Evolutionary conservation across 37 sponge, comb jelly and placozoan genomes (phyloP), one percentile per base, ranked within the genome.

Genomic region (Halisarca cf. caerulea): DNA sequence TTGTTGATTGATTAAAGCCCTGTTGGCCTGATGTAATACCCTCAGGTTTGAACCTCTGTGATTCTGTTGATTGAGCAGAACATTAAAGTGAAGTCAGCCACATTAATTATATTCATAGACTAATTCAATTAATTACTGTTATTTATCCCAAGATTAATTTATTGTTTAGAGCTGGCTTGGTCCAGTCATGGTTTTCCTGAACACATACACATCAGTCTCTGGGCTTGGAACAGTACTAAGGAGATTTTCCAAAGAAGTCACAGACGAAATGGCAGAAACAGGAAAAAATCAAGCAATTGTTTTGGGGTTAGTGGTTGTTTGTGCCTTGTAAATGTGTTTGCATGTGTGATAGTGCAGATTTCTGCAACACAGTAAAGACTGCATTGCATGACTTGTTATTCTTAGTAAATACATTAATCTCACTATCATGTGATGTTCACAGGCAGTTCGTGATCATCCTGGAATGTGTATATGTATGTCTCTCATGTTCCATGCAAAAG

Each of bases 81-180:
- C 64, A 62, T 62, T 62, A 23, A 62, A 62, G 57, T 30, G 64
- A 62, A 28, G 64, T 62, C 30, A 30, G 57, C 51, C 51, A 14
- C 51, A 47, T 47, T 47, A 47, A 47, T 11, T 11, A 47, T 47
- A 47, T 47, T 47, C 51, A 47, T 47, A 47, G 51, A 14, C 11
- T 14, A 47, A 14, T 47, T 14, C 51, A 47, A 47, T 47, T 14
- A 11, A 47, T 47, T 47, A 47, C 11, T 47, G 6, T 47, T 11
- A 47, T 47, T 6, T 47, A 14, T 47, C 51, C 51, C 6, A 47
- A 17, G 34, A 80, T 78, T 59, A 27, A 43, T 80, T 24, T 87
- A 2, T 82, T 30, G 8, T 80, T 6, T 68, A 95, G 95, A 90
- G 85, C 1, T 90, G 92, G 95, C 38, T 95, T 23, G 95, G 95